Conservation (phyloP, 2,113 vertebrate species). For the Sturnira hondurensis region DNA sequence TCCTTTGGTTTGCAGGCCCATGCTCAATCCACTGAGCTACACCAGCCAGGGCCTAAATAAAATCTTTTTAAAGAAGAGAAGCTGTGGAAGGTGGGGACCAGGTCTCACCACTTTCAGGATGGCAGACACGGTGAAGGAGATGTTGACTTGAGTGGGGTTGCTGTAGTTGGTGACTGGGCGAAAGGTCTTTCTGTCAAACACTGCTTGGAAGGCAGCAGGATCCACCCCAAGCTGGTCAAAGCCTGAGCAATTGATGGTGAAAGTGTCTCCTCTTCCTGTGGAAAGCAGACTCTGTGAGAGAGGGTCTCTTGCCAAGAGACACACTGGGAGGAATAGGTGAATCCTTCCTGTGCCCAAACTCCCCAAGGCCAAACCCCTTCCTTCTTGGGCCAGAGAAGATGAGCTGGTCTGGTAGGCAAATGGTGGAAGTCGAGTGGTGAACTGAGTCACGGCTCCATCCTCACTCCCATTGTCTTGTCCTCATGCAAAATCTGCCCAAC, state of each 20-base stretch:
- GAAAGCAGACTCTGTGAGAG: not conserved
- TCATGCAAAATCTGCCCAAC: constrained; percentile 50
- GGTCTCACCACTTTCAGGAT: constrained; percentile 86
- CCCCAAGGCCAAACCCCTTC: not conserved
- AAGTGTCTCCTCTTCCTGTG: not conserved
- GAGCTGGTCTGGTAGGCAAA: constrained; percentile 32
- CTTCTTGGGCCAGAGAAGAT: not conserved
- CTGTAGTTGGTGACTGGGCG: constrained; percentile 84
- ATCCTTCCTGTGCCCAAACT: not conserved
- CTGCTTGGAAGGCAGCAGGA: constrained; percentile 80
- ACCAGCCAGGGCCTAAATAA: too few species aligned
- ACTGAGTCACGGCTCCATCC: not conserved
- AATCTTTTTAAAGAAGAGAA: too few species aligned
- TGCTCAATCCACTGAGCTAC: too few species aligned
- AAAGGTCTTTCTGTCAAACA: constrained; percentile 83
- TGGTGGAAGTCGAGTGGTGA: not conserved
- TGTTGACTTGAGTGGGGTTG: constrained; percentile 83
- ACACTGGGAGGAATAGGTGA: not conserved
- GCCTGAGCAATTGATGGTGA: constrained; percentile 27
- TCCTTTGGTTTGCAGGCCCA: too few species aligned
- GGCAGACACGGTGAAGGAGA: constrained; percentile 87
- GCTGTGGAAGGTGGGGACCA: not conserved
- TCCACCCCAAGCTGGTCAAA: constrained; percentile 66
- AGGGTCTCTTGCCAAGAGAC: not conserved
- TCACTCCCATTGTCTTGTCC: not conserved